Evolutionary conservation across 2,888 invertebrate species (phyloP).

Genomic region (Agrochola lychnidis): DNA sequence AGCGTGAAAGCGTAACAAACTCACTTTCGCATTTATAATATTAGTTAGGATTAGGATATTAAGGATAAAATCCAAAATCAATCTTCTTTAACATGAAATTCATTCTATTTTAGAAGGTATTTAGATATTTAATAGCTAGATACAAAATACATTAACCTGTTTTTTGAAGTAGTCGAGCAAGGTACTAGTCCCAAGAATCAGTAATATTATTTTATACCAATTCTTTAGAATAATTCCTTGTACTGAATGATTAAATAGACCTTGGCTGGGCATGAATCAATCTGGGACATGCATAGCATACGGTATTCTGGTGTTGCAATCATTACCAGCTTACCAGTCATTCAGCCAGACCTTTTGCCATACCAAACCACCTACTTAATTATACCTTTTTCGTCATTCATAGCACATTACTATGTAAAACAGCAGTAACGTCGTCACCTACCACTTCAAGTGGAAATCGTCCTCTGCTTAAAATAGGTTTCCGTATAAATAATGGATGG

Average conservation of each 20-base stretch:
- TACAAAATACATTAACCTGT: neutral
- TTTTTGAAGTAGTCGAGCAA: neutral
- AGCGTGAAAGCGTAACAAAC: no score
- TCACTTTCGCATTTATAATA: no score
- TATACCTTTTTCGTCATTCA: constrained; percentile 3
- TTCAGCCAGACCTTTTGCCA: constrained; percentile 3
- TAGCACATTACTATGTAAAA: constrained; percentile 15
- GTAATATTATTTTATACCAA: neutral
- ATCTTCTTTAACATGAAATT: constrained; percentile 2
- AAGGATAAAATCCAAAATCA: neutral
- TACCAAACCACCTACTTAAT: neutral
- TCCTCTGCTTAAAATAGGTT: constrained; percentile 16
- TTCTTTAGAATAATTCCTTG: neutral
- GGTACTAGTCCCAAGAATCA: neutral
- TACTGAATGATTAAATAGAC: constrained; percentile 2
- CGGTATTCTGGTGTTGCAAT: neutral
- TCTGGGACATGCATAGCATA: neutral
- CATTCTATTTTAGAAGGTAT: neutral
- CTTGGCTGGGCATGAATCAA: constrained; percentile 19
- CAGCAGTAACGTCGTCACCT: neutral
- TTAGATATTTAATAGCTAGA: neutral
- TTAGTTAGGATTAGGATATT: no score
- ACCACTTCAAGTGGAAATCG: constrained; percentile 5
- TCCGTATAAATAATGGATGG: neutral
- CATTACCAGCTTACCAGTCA: neutral